Percentiles rank a stretch among this genome's conserved stretches.
Evolutionary conservation across 2,888 invertebrate genomes (phyloP).

Genomic region (Cosmopolites sordidus): DNA sequence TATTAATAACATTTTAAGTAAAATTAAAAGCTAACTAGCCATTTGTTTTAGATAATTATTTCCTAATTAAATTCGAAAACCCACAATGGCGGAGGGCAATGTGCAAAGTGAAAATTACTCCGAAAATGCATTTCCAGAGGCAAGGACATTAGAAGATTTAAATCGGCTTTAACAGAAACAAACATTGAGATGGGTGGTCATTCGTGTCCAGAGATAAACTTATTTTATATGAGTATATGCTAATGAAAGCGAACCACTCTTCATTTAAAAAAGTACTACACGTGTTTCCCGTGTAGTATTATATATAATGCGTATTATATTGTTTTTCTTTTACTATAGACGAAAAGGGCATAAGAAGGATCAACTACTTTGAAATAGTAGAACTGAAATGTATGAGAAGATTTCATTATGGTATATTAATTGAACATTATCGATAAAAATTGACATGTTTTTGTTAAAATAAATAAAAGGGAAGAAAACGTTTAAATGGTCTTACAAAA

Average conservation of each 20-base stretch:
- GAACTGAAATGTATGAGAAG: too few species aligned
- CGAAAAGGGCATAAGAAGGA: too few species aligned
- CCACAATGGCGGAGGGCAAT: constrained; percentile 29
- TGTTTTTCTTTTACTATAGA: too few species aligned
- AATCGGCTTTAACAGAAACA: constrained; percentile 33
- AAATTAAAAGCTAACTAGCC: constrained; percentile 33
- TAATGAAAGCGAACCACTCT: constrained; percentile 13
- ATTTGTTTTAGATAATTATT: constrained; percentile 30
- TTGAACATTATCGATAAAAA: too few species aligned
- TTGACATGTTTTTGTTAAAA: too few species aligned
- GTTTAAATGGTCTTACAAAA: too few species aligned
- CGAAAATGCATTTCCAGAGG: constrained; percentile 35
- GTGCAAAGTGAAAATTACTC: constrained; percentile 34
- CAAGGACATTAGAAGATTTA: constrained; percentile 32
- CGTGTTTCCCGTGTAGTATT: too few species aligned
- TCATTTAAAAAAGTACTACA: too few species aligned
- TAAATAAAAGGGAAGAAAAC: too few species aligned
- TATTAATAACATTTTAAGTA: constrained; percentile 29
- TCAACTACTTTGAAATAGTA: too few species aligned
- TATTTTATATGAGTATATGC: constrained; percentile 17
- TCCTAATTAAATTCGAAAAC: constrained; percentile 33
- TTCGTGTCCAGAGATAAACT: constrained; percentile 23
- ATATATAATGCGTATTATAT: too few species aligned
- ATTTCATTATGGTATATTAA: too few species aligned
- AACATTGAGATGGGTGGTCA: constrained; percentile 24